Conservation (phyloP, 2,888 invertebrate species). For the Anoplius nigerrimus region DNA sequence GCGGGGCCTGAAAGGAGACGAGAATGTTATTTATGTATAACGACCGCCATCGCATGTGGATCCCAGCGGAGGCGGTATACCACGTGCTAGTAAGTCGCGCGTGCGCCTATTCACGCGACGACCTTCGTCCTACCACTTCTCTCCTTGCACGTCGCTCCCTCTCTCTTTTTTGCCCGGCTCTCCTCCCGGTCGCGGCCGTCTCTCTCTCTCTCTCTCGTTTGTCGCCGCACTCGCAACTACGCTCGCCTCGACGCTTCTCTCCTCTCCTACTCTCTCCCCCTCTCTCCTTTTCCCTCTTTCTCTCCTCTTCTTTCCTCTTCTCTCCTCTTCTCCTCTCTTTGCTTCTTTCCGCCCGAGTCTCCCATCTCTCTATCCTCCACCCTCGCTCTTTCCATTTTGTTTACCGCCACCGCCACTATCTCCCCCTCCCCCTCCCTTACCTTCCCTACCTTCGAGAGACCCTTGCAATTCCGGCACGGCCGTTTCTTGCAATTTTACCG, state of each 20-base stretch:
- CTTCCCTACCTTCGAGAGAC: too few relatives aligned
- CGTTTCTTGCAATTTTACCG: too few relatives aligned
- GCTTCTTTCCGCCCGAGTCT: too few relatives aligned
- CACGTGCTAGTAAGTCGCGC: slow-evolving; percentile 52
- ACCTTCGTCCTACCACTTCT: slow-evolving; percentile 43
- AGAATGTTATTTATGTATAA: slow-evolving; percentile 27
- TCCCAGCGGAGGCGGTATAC: slow-evolving; percentile 31
- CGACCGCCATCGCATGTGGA: slow-evolving; percentile 20
- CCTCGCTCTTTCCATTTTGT: background rate
- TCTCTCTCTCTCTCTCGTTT: background rate
- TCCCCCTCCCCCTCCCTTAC: too few relatives aligned
- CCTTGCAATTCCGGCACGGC: too few relatives aligned
- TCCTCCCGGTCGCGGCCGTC: background rate
- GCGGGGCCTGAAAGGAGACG: slow-evolving; percentile 7
- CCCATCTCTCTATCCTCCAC: background rate
- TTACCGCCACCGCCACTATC: too few relatives aligned
- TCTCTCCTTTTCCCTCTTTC: background rate
- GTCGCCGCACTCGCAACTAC: background rate
- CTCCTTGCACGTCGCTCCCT: background rate
- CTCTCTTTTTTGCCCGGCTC: background rate
- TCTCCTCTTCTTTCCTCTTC: slow-evolving; percentile 7
- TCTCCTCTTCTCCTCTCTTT: background rate
- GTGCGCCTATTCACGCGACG: slow-evolving; percentile 50
- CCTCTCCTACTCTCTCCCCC: background rate
- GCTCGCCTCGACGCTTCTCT: background rate